Percentiles rank a stretch among this genome's conserved stretches.
Conservation (phyloP, 2,797 vertebrate genomes). For the Pempheris klunzingeri region DNA sequence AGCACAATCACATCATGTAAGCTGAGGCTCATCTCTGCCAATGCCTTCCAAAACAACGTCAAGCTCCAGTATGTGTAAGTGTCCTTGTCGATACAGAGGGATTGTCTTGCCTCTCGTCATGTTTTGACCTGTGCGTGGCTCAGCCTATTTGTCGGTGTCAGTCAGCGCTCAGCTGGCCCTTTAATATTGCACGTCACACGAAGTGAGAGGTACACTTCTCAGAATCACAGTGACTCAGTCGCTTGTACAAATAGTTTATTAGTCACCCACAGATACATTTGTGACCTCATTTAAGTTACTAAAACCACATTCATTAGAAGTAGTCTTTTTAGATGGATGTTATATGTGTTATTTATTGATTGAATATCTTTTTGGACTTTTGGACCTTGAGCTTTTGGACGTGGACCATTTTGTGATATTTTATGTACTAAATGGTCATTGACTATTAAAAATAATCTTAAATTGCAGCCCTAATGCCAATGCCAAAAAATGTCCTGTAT, state of each 20-base stretch:
- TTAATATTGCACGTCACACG: slow-evolving; percentile 17
- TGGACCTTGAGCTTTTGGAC: not conserved
- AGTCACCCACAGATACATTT: slow-evolving; percentile 14
- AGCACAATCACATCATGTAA: slow-evolving; percentile 85
- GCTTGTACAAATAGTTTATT: not conserved
- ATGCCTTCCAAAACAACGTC: slow-evolving; percentile 84
- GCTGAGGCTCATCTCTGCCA: slow-evolving; percentile 81
- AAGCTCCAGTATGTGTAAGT: slow-evolving; percentile 90
- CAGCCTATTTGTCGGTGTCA: slow-evolving; percentile 73
- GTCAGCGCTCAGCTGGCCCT: slow-evolving; percentile 47
- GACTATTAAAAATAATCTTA: slow-evolving; percentile 5
- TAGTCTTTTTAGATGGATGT: not conserved
- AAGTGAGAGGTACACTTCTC: slow-evolving; percentile 4
- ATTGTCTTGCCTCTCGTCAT: slow-evolving; percentile 42
- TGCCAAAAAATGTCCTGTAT: not conserved
- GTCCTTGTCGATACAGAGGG: slow-evolving; percentile 48
- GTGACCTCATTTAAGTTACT: not conserved
- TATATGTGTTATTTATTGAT: not conserved
- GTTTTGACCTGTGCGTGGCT: slow-evolving; percentile 51
- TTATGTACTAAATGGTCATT: not conserved
- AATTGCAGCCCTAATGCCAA: not conserved
- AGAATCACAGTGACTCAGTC: slow-evolving; percentile 9
- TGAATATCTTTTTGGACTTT: not conserved
- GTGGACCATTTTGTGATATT: not conserved
- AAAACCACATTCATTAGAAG: not conserved